Percentiles rank a stretch among this genome's conserved stretches.
phyloP scores from a whole-genome alignment of 2,888 invertebrate species.

The Myopa tessellatipennis region DNA sequence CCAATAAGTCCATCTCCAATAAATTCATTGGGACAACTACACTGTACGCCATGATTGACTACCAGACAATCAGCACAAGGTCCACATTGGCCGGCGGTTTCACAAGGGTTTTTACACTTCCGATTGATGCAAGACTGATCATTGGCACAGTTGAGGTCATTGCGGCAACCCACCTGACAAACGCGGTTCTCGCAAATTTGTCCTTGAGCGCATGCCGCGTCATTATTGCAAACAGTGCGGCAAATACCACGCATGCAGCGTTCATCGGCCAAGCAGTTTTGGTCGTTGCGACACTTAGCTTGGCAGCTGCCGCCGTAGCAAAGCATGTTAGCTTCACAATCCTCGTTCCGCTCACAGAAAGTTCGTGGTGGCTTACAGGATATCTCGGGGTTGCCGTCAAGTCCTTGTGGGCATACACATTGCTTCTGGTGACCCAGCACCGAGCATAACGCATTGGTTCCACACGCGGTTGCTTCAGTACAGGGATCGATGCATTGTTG shows the following conservation, averaged over 20 bases:
- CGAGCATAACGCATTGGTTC: conserved; percentile 82
- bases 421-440: conserved; percentile 78
- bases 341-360: conserved; percentile 74
- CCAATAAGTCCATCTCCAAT: conserved; percentile 84
- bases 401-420: conserved; percentile 78
- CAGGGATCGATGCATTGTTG: conserved; percentile 86
- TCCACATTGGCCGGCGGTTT: conserved; percentile 79
- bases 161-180: conserved; percentile 88
- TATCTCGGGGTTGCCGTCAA: conserved; percentile 80
- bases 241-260: conserved; percentile 87
- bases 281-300: conserved; percentile 82
- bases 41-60: conserved; percentile 85
- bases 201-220: conserved; percentile 81
- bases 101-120: conserved; percentile 85
- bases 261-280: conserved; percentile 85
- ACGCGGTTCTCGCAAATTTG: conserved; percentile 90
- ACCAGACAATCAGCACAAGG: conserved; percentile 86
- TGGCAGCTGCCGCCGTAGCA: conserved; percentile 85
- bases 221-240: conserved; percentile 87
- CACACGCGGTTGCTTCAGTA: conserved; percentile 81
- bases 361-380: conserved; percentile 78
- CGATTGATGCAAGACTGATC: conserved; percentile 85
- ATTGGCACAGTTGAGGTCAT: conserved; percentile 80
- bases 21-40: conserved; percentile 84
- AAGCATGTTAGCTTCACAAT: conserved; percentile 78